Evolutionary conservation across 2,113 vertebrate genomes (phyloP).

Genomic region (Daphoenositta chrysoptera): DNA sequence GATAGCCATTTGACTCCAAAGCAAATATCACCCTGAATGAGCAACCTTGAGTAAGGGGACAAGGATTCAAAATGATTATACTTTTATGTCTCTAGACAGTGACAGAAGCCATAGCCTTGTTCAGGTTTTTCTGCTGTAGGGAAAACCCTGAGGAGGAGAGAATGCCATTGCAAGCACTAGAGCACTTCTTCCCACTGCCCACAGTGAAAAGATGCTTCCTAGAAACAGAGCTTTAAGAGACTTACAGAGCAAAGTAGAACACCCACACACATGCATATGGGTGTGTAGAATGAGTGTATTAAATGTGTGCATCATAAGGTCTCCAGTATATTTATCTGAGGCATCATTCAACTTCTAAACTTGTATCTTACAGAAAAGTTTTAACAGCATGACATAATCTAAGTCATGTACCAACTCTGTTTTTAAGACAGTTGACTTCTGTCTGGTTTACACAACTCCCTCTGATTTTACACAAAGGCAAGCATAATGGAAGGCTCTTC

Average conservation of each 20-base stretch:
- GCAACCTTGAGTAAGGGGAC: neutral
- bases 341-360: neutral
- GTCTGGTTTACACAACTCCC: neutral
- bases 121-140: neutral
- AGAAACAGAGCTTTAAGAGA: neutral
- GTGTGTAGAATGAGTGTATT: neutral
- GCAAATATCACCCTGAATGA: neutral
- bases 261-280: neutral
- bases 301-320: neutral
- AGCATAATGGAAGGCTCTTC: constrained; percentile 23
- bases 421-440: constrained; percentile 31
- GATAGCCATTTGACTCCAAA: neutral
- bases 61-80: neutral
- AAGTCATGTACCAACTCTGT: neutral
- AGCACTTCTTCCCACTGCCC: neutral
- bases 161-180: neutral
- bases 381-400: constrained; percentile 20
- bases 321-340: neutral
- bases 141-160: rapidly evolving
- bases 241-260: neutral
- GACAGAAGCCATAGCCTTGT: neutral
- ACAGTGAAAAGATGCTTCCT: neutral
- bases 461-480: constrained; percentile 10
- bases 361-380: neutral
- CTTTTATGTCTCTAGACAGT: neutral